phyloP scores from a whole-genome alignment of 2,113 vertebrate species.

The Trematocara stigmaticum region DNA sequence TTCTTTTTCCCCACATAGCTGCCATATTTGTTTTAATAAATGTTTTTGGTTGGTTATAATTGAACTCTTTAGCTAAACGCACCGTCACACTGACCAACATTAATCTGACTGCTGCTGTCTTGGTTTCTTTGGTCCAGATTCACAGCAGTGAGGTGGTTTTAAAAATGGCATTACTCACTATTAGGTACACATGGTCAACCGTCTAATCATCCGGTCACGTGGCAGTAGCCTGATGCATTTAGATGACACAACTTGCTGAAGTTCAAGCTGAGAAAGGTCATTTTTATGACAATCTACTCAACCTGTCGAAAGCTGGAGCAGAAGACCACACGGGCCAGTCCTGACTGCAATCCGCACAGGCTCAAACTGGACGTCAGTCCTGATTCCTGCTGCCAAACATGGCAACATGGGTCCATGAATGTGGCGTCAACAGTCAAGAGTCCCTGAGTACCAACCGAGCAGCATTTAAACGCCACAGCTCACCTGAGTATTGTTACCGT shows the following conservation, averaged over 20 bases:
- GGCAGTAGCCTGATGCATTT: neutral
- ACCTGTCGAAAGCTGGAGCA: rapidly evolving
- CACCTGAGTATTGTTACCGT: neutral
- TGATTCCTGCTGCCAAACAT: neutral
- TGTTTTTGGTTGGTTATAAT: neutral
- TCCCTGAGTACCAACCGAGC: neutral
- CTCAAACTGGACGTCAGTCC: neutral
- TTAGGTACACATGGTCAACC: neutral
- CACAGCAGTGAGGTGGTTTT: neutral
- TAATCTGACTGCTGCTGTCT: neutral
- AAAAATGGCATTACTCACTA: neutral
- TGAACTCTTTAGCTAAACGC: neutral
- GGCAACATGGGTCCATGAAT: neutral
- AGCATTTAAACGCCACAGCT: neutral
- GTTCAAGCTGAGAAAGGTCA: neutral
- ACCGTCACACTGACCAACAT: neutral
- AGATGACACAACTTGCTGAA: neutral
- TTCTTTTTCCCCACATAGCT: neutral
- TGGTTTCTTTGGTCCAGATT: neutral
- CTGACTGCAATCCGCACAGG: neutral
- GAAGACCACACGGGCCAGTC: rapidly evolving
- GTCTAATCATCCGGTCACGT: neutral
- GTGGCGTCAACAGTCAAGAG: neutral
- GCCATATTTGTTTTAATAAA: conserved; percentile 27
- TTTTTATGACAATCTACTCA: rapidly evolving